Base-by-base conservation (phyloP, 2,797 vertebrate species). In the Harpagifer antarcticus region DNA sequence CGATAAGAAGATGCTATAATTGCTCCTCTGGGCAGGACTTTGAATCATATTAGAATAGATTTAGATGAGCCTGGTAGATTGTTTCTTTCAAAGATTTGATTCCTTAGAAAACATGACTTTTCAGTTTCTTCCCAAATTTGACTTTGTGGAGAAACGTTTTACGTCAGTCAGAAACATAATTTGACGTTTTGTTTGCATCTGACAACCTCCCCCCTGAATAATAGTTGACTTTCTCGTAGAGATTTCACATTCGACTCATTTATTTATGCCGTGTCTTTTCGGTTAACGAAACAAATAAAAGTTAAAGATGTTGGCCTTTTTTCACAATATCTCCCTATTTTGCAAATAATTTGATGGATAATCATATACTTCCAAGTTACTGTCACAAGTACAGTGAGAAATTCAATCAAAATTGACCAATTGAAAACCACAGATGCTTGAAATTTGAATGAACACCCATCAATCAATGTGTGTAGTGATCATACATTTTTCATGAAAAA, bases 171-270 rank as follows among this genome's bases (percentile, higher is more conserved):
- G 19, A 73, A 77, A 70, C 43, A 61, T 56, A 6, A 3, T 37
- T 19, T 13, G 40, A 3, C 48, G 16, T 64, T 64, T 75, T 37
- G 40, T 69, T 50, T 68, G 53, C 75, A 50, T 62, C 78, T 20
- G 9, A 47, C 67, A 33, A 5, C 23, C 48, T 84, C 65, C 62
- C 11, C 17, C 59, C 14, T 27, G 3, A 74, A 50, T 44, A 65
- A 5, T 60, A 11, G n/a, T 76, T 75, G 52, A 5, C 23, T 71
- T 43, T 44, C 61, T 9, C 37, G 2, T 53, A 33, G 33, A 6
- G 49, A 56, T 69, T 75, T 84, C 11, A 71, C 27, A 12, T 23
- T 16, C 12, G 23, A 55, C 23, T 40, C 10, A 68, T 53, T 79
- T 33, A 59, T 72, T 70, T 19, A 19, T 27, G 43, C 37, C 62